A percentile compares a stretch with the other conserved stretches of the same genome.
Conservation (phyloP, 2,888 invertebrate genomes). For the Calliopum simillimum region DNA sequence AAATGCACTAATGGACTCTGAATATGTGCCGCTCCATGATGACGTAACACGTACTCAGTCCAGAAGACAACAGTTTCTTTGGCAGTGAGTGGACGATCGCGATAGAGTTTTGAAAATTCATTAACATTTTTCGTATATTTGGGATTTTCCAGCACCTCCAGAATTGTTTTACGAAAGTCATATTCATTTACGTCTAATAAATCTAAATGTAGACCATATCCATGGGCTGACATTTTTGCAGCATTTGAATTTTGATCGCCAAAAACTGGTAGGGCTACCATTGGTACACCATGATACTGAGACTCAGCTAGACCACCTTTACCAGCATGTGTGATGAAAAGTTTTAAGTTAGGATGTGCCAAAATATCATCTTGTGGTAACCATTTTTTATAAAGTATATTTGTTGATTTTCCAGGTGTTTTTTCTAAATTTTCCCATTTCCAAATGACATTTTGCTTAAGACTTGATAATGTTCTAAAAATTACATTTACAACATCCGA, state of each 20-base stretch:
- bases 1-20: slow-evolving; percentile 69
- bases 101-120: slow-evolving; percentile 68
- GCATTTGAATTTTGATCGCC: slow-evolving; percentile 62
- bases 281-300: slow-evolving; percentile 72
- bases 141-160: slow-evolving; percentile 57
- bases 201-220: slow-evolving; percentile 56
- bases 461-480: slow-evolving; percentile 70
- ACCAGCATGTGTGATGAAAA: slow-evolving; percentile 77
- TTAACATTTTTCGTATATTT: slow-evolving; percentile 60
- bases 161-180: slow-evolving; percentile 47
- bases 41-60: slow-evolving; percentile 72
- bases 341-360: slow-evolving; percentile 71
- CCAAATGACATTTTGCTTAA: slow-evolving; percentile 77
- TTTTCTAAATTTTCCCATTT: slow-evolving; percentile 74
- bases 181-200: slow-evolving; percentile 47
- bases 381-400: slow-evolving; percentile 72
- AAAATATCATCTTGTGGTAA: slow-evolving; percentile 77
- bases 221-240: slow-evolving; percentile 49
- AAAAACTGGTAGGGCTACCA: slow-evolving; percentile 62
- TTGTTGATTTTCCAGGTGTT: slow-evolving; percentile 64
- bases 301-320: slow-evolving; percentile 75
- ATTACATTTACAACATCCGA: slow-evolving; percentile 69
- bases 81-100: slow-evolving; percentile 70
- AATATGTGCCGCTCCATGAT: slow-evolving; percentile 70
- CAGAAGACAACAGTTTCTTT: slow-evolving; percentile 70